Conservation (phyloP, 2,113 vertebrate genomes). For the Noturus placidus region DNA sequence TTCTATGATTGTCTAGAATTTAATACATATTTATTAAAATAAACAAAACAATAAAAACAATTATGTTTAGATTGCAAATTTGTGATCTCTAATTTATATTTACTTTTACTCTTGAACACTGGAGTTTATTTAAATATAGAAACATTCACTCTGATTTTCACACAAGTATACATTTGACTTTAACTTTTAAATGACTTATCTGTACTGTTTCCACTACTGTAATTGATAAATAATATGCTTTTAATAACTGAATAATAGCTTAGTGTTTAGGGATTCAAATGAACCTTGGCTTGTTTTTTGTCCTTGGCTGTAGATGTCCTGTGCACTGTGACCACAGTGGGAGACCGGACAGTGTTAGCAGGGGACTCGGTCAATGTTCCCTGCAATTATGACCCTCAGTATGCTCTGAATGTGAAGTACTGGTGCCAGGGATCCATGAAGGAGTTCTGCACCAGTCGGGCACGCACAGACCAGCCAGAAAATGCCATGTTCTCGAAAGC, state of each 20-base stretch:
- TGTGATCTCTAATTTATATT: neutral
- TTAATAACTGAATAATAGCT: neutral
- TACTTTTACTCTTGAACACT: neutral
- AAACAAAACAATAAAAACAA: neutral
- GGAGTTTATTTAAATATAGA: neutral
- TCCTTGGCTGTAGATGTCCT: conserved; percentile 11
- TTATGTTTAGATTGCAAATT: neutral
- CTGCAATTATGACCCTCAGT: conserved; percentile 69
- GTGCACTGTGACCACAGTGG: conserved; percentile 53
- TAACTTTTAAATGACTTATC: neutral
- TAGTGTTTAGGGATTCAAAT: neutral
- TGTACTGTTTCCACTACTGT: neutral
- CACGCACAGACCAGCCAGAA: conserved; percentile 58
- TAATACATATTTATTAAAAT: neutral
- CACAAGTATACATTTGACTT: neutral
- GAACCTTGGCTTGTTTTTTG: neutral
- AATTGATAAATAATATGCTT: too few relatives aligned
- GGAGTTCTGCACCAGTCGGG: conserved; percentile 69
- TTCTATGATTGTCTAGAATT: neutral
- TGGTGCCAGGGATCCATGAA: conserved; percentile 66
- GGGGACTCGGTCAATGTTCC: conserved; percentile 63
- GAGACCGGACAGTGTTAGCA: conserved; percentile 59
- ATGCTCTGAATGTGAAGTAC: conserved; percentile 69
- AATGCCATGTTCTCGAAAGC: neutral
- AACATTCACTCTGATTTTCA: neutral